Evolutionary conservation across 2,888 invertebrate species (phyloP).

Genomic region (Leptinotarsa haldemani): DNA sequence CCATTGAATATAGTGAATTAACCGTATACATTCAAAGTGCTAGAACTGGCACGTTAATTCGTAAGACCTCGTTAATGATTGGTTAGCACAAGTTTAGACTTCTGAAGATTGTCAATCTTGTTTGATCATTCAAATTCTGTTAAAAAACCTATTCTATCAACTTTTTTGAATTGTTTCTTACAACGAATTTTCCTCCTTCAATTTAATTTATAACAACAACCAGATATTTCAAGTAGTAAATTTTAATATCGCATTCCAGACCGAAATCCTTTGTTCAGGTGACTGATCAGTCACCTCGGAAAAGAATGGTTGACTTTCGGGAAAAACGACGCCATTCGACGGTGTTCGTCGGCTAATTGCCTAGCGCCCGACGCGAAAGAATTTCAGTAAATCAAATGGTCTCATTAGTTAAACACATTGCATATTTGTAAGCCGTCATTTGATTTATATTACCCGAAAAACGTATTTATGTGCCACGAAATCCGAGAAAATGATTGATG

Average conservation of each 20-base stretch:
- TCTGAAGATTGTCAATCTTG: no score
- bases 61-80: no score
- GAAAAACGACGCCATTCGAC: slow-evolving; percentile 33
- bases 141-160: no score
- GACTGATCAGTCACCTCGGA: not conserved
- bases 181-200: no score
- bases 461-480: slow-evolving; percentile 51
- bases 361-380: slow-evolving; percentile 45
- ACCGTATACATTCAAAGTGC: no score
- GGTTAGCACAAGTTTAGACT: no score
- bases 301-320: slow-evolving; percentile 6
- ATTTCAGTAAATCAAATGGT: slow-evolving; percentile 54
- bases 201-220: no score
- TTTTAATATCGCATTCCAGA: not conserved
- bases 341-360: slow-evolving; percentile 42
- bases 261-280: slow-evolving; percentile 21
- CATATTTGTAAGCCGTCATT: slow-evolving; percentile 54
- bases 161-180: no score
- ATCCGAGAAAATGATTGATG: slow-evolving; percentile 47
- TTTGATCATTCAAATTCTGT: no score
- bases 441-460: slow-evolving; percentile 56
- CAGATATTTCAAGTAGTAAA: no score
- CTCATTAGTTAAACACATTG: slow-evolving; percentile 57
- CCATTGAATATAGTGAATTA: no score
- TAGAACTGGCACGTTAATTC: no score